A percentile compares a stretch with the other conserved stretches of the same genome.
Conservation (phyloP, 2,797 vertebrate species). For the Darevskia mixta region DNA sequence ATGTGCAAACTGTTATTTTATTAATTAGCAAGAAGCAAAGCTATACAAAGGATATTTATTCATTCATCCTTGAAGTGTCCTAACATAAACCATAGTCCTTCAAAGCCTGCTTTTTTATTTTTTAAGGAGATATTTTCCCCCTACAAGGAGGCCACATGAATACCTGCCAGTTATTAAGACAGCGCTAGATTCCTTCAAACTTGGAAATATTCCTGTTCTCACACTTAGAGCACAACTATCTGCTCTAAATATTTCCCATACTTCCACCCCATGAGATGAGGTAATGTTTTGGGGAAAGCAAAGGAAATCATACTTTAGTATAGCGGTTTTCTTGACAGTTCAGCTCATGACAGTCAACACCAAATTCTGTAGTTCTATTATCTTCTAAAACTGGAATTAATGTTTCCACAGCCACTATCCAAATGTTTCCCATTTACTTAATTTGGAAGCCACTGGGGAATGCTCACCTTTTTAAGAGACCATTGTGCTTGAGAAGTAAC, state of each 20-base stretch:
- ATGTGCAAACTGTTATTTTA: conserved; percentile 74
- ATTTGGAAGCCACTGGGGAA: background rate
- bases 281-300: background rate
- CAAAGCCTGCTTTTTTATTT: conserved; percentile 49
- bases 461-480: background rate
- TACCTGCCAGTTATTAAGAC: conserved; percentile 63
- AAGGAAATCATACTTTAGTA: background rate
- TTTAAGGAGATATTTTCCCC: conserved; percentile 50
- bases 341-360: background rate
- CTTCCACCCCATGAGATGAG: background rate
- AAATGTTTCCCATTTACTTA: background rate
- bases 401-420: background rate
- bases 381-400: background rate
- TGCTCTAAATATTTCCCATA: conserved; percentile 1
- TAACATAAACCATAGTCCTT: conserved; percentile 61
- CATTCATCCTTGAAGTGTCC: conserved; percentile 65
- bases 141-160: conserved; percentile 60
- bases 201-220: conserved; percentile 61
- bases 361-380: background rate
- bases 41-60: conserved; percentile 62
- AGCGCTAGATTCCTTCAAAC: conserved; percentile 56
- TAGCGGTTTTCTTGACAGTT: background rate
- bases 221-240: background rate
- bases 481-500: background rate
- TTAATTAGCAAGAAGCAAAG: conserved; percentile 75